phyloP scores from a whole-genome alignment of 2,113 vertebrate genomes.

The Sceloporus tristichus region DNA sequence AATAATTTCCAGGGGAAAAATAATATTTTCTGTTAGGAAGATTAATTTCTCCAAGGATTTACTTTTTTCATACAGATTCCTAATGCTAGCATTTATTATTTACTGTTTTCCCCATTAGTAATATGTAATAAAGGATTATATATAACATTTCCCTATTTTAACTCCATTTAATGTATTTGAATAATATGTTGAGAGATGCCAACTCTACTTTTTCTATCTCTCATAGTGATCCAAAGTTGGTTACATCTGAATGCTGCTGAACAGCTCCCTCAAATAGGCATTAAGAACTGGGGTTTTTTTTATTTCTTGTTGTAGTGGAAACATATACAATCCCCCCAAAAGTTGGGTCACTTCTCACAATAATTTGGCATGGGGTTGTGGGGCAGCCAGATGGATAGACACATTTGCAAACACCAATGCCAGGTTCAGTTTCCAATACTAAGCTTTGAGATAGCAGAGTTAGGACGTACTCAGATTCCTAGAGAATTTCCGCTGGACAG shows the following conservation, averaged over 20 bases:
- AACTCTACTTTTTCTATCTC: neutral
- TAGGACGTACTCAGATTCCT: neutral
- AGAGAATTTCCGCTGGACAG: neutral
- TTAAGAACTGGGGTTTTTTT: neutral
- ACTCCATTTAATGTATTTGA: neutral
- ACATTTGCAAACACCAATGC: neutral
- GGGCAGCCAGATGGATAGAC: neutral
- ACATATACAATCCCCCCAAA: neutral
- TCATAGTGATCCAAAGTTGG: neutral
- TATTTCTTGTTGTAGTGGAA: neutral
- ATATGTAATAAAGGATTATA: neutral
- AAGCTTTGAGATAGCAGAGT: neutral
- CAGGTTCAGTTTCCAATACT: neutral
- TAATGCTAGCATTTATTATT: neutral
- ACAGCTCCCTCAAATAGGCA: neutral
- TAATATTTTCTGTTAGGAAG: slow-evolving; percentile 3
- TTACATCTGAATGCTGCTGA: neutral
- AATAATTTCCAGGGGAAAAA: neutral
- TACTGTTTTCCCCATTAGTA: neutral
- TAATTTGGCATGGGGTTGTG: neutral
- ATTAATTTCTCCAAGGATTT: neutral
- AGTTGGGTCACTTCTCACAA: neutral
- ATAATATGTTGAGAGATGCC: neutral
- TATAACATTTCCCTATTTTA: slow-evolving; percentile 4
- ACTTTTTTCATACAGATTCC: slow-evolving; percentile 8